A percentile compares a stretch with the other conserved stretches of the same genome.
These are phyloP conservation scores for Podarcis muralis DNA, from an alignment of 2,113 vertebrate genomes.

Conservation along the genomic window DNA sequence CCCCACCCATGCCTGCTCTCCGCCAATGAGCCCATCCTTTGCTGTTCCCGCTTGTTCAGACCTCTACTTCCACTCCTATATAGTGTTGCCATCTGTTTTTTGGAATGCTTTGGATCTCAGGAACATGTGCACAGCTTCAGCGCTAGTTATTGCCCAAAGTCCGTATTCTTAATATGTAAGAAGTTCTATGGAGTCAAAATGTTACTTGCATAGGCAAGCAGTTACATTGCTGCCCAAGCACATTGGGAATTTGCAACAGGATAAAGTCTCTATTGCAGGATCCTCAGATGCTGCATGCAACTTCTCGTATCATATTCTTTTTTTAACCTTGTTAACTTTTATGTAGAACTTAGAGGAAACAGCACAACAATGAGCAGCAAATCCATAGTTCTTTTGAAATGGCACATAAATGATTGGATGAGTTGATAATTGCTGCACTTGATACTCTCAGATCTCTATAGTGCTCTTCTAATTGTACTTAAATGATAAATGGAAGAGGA, in stretches of 20 bases:
- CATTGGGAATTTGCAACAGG: background rate
- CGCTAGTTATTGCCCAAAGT: background rate
- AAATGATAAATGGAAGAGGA: constrained; percentile 3
- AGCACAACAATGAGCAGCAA: background rate
- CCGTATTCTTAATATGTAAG: background rate
- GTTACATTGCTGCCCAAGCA: background rate
- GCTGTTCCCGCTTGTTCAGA: too few relatives aligned
- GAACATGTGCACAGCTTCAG: background rate
- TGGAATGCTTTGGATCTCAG: background rate
- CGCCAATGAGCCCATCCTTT: too few relatives aligned
- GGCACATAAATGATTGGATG: constrained; percentile 22
- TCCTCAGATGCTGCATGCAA: background rate
- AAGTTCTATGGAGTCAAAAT: background rate
- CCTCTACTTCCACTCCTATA: background rate
- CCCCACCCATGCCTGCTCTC: too few relatives aligned
- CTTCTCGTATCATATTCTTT: background rate
- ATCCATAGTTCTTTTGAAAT: constrained; percentile 5
- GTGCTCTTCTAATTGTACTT: constrained; percentile 18
- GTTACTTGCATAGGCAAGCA: background rate
- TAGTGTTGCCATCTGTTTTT: background rate
- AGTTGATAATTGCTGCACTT: constrained; percentile 23
- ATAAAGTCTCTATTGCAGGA: background rate
- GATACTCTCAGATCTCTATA: constrained; percentile 13
- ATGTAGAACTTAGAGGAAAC: background rate
- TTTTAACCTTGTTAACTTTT: constrained; percentile 7